These are phyloP conservation scores for Philopotamus ludificatus DNA, from an alignment of 1,140 invertebrate genomes.

Conservation along the genomic window DNA sequence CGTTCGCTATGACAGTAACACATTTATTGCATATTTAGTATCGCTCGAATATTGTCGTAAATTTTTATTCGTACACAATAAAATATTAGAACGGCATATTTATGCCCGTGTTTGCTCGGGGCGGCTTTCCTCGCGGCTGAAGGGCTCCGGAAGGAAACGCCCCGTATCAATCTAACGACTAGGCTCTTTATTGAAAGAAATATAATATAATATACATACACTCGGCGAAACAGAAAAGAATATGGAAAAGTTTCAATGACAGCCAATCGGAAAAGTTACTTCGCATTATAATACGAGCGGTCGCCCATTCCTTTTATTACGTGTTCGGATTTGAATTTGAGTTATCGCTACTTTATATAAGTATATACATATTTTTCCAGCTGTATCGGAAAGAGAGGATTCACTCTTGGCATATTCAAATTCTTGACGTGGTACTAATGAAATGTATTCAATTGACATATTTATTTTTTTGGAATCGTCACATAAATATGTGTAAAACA, in stretches of 20 bases:
- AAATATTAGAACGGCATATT: slow-evolving; percentile 20
- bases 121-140: not conserved
- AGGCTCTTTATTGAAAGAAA: slow-evolving; percentile 5
- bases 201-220: not conserved
- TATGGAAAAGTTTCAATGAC: slow-evolving; percentile 1
- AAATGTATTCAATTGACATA: no score
- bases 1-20: slow-evolving; percentile 1
- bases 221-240: not conserved
- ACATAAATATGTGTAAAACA: no score
- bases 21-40: slow-evolving; percentile 10
- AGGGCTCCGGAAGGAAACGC: slow-evolving; percentile 11
- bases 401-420: no score
- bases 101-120: slow-evolving; percentile 13
- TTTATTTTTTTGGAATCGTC: no score
- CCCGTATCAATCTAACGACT: slow-evolving; percentile 8
- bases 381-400: no score
- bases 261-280: not conserved
- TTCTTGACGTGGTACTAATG: no score
- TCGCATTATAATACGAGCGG: no score
- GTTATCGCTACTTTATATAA: no score
- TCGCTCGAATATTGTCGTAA: slow-evolving; percentile 15
- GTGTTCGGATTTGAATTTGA: no score
- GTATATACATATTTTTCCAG: no score
- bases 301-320: no score
- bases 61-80: slow-evolving; percentile 25